These are phyloP conservation scores for Balanococcus diminutus DNA, from an alignment of 2,888 invertebrate genomes.

Conservation along the genomic window DNA sequence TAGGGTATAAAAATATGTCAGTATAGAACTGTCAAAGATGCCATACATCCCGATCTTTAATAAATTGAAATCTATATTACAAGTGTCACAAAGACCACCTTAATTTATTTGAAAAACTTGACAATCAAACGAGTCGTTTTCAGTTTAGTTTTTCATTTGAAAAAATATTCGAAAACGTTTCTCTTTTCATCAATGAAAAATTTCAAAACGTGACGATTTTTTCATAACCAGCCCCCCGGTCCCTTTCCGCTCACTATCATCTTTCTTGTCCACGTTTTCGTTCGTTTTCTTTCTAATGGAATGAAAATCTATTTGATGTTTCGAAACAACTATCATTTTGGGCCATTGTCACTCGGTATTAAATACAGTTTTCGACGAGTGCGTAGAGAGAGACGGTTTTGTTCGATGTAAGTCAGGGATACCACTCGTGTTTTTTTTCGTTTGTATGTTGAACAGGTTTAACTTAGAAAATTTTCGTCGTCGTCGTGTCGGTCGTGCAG, in stretches of 20 bases:
- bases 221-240: background rate
- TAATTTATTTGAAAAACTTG: background rate
- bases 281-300: background rate
- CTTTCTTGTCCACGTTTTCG: background rate
- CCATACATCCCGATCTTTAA: background rate
- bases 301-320: constrained; percentile 12
- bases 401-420: no score
- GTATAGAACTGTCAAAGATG: background rate
- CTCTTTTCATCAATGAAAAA: background rate
- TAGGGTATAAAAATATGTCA: background rate
- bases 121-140: background rate
- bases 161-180: background rate
- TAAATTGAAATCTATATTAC: background rate
- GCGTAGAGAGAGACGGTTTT: no score
- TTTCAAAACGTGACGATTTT: constrained; percentile 6
- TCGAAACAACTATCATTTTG: background rate
- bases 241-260: background rate
- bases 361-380: background rate
- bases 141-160: background rate
- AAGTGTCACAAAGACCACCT: background rate
- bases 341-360: background rate
- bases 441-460: no score
- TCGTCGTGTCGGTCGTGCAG: no score
- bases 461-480: no score
- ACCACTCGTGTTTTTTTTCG: no score